Evolutionary conservation across 2,797 vertebrate species (phyloP), one percentile per base, ranked within the genome.

Genomic region (Ateles fusciceps): DNA sequence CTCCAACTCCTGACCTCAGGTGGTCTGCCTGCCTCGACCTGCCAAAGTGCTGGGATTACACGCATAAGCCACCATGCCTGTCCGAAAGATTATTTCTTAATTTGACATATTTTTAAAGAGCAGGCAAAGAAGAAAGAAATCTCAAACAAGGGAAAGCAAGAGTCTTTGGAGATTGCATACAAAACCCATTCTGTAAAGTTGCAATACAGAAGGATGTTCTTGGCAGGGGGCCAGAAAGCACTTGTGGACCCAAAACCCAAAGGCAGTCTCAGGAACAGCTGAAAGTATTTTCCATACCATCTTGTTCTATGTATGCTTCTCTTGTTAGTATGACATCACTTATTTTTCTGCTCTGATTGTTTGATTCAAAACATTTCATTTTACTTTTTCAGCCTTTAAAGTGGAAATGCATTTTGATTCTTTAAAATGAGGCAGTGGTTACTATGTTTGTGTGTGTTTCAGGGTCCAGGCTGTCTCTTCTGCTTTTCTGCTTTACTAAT

Each of bases 351-450:
- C 52, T 24, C 36, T 94, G 50, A 61, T 48, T 64, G 5, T 88
- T 80, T 86, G 61, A 91, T 52, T 71, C 30, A 64, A 46, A 61
- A 61, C 11, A 52, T 86, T 95, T 61, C n/a, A 30, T 92, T 96
- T 96, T 85, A 50, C 7, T 81, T 80, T 94, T 92, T 96, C 50
- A 78, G 55, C 44, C 46, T 95, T 85, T 61, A 22, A 85, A 44
- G 42, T 93, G 14, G 55, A 89, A 91, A 46, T 96, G 59, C 21
- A 79, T n/a, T 89, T 86, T 52, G 50, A 30, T 91, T 95, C 42
- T 80, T 95, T 74, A 68, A 95, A 93, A 48, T 72, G 75, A 89
- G 44, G 39, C 6, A 36, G 15, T 33, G 14, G 85, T 74, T 64
- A 2, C 71, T 89, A 46, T 86, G 17, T 72, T 3, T 84, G 36